Conservation (phyloP, 2,888 invertebrate genomes). For the Lasius platythorax region DNA sequence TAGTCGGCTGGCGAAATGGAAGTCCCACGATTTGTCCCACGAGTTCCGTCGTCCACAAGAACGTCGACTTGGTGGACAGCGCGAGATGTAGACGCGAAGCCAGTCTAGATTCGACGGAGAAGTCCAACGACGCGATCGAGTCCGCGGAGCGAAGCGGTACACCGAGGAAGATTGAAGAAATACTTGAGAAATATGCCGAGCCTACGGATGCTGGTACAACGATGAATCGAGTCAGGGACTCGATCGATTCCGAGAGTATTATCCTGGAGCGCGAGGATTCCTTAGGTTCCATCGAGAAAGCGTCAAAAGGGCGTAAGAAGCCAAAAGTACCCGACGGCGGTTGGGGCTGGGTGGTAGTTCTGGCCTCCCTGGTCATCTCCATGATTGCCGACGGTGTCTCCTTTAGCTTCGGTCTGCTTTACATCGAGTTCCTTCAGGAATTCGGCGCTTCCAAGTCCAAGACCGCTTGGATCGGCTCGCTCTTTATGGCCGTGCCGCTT, state of each 20-base stretch:
- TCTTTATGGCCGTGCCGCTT: conserved; percentile 96
- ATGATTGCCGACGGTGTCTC: conserved; percentile 97
- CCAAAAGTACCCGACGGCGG: conserved; percentile 92
- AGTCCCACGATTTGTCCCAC: conserved; percentile 80
- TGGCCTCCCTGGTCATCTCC: conserved; percentile 94
- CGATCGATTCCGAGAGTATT: conserved; percentile 87
- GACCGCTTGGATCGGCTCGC: conserved; percentile 96
- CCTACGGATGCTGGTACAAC: conserved; percentile 46
- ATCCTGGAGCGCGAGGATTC: conserved; percentile 85
- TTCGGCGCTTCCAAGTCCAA: conserved; percentile 94
- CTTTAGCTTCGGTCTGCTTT: conserved; percentile 96
- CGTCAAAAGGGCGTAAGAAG: conserved; percentile 74
- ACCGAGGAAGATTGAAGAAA: neutral
- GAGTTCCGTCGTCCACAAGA: conserved; percentile 68
- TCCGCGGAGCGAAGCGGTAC: neutral
- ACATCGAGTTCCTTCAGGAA: conserved; percentile 93
- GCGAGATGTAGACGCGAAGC: conserved; percentile 82
- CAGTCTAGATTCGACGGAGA: conserved; percentile 83
- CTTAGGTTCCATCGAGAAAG: conserved; percentile 59
- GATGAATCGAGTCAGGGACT: conserved; percentile 86
- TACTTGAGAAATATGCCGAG: neutral
- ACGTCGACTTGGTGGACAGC: conserved; percentile 29
- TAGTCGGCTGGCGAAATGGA: conserved; percentile 83
- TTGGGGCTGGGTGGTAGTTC: conserved; percentile 96
- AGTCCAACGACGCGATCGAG: neutral